Base-by-base conservation (phyloP, 2,113 vertebrate genomes). In the Nyctibius bracteatus region DNA sequence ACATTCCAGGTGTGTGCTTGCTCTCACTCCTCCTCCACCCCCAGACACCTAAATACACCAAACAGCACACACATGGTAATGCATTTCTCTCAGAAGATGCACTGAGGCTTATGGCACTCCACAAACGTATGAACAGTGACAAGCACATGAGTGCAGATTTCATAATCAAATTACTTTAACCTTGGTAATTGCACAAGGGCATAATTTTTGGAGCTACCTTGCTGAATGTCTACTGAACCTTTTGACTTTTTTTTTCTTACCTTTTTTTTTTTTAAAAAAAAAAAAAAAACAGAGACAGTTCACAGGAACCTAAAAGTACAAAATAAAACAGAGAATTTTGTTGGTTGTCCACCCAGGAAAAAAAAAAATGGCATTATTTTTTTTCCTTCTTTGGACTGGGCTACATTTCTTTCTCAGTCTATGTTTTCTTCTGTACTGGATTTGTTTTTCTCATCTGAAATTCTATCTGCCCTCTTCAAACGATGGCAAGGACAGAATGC, bases 1-100 rank as follows among this genome's bases (percentile, higher is more conserved):
- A 68, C 43, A 81, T 47, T 85, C 55, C 83, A 95, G 91, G 86
- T 97, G 72, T 44, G 33, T 22, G 30, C 46, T 51, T 86, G 75
- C 27, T 95, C 83, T 92, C 54, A 37, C 31, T 83, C 80, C 43
- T 46, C 10, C 27, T 91, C 70, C 57, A 84, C 30, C 39, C 47
- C 27, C 59, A 70, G 47, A 18, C 65, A 89, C 72, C 68, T 67
- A 28, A 88, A 43, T 27, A 72, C 4, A 61, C 14, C 20, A 19
- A 77, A 30, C 10, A 78, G 46, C 43, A 59, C 31, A 59, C 31
- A 43, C 6, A 1, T 1, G 5, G 35, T 22, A 33, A 46, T 6
- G 14, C 14, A 20, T 19, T 83, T 49, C 31, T 66, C 61, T 58
- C 33, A 12, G 7, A 66, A 55, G 35, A 67, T 1, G 9, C 15